Base-by-base conservation (phyloP, 2,888 invertebrate species). In the Tinea semifulvella region DNA sequence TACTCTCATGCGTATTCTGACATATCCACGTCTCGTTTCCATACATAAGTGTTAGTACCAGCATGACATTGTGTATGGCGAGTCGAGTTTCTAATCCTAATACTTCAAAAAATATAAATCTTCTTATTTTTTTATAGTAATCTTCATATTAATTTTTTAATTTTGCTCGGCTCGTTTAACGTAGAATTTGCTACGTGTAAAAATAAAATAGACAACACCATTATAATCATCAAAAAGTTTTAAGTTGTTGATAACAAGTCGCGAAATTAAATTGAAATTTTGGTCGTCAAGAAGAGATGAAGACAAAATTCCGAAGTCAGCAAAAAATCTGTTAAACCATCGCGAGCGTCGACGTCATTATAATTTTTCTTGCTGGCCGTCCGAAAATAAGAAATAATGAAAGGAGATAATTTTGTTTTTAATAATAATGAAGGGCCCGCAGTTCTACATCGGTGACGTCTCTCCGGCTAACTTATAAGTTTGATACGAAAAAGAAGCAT, bases 321-420 rank as follows among this genome's bases (percentile, higher is more conserved):
- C 31, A n/a, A 31, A 31, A 26, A 31, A 14, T 31, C 31, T 31
- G 11, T 31, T n/a, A 31, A 31, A 31, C 31, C 31, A 13, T 31
- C 31, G 31, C 2, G 11, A 13, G 13, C 31, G n/a, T n/a, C n/a
- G 31, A 31, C 31, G 31, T 31, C 31, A 31, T 31, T 31, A 31
- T 31, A 31, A 31, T 31, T 31, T 31, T 31, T 31, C 31, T 31
- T 31, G 7, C 13, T 6, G 6, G 11, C 31, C 31, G 31, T 31
- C 20, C 25, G 17, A 17, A 42, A 42, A 16, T 5, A 40, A 46
- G 39, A 42, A 45, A 38, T 43, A 43, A 44, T 38, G 44, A 36
- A 47, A 47, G 43, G 42, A 36, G 47, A 49, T 49, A 48, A 49
- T 51, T 51, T 49, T 46, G 45, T 51, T 50, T 46, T 45, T 46